Conservation (phyloP, 2,113 vertebrate species). For the Ictalurus punctatus region DNA sequence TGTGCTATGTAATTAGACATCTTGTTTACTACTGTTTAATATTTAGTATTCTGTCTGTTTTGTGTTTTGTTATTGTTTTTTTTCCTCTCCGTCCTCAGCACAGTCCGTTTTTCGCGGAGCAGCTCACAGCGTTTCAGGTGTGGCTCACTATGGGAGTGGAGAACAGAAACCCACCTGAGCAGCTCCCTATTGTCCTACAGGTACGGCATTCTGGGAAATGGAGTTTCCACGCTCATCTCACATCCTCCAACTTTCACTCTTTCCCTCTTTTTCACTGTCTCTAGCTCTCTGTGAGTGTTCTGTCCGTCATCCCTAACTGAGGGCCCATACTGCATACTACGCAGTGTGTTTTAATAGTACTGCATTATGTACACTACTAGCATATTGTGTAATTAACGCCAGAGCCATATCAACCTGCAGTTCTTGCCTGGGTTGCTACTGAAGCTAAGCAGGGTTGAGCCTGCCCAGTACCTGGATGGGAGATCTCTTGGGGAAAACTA, state of each 20-base stretch:
- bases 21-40: too few species aligned
- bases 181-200: slow-evolving; percentile 95
- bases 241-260: background rate
- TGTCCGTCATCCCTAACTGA: too few species aligned
- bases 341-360: background rate
- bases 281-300: background rate
- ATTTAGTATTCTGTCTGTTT: background rate
- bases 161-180: slow-evolving; percentile 95
- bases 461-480: too few species aligned
- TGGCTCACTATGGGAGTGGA: slow-evolving; percentile 98
- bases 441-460: too few species aligned
- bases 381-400: too few species aligned
- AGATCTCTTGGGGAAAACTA: too few species aligned
- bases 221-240: background rate
- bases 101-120: slow-evolving; percentile 96
- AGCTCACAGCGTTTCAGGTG: slow-evolving; percentile 96
- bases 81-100: slow-evolving; percentile 73
- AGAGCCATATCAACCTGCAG: too few species aligned
- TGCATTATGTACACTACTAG: background rate
- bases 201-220: slow-evolving; percentile 65
- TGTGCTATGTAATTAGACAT: too few species aligned
- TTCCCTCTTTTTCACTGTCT: too few species aligned
- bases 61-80: background rate
- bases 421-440: too few species aligned
- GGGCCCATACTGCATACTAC: background rate